Conservation (phyloP, 1,140 invertebrate species). For the Hyposmocoma kahamanoa region DNA sequence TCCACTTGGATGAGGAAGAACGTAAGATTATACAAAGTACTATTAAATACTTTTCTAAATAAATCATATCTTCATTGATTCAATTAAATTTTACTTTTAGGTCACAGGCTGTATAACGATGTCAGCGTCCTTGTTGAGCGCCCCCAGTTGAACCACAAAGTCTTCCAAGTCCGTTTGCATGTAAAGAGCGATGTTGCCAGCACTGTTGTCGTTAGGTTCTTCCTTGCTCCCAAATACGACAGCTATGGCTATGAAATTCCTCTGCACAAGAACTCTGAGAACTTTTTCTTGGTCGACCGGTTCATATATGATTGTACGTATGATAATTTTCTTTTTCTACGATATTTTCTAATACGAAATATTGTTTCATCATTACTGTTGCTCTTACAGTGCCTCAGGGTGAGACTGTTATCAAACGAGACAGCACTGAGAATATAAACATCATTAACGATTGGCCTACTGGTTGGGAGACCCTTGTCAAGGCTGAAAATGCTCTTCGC, state of each 20-base stretch:
- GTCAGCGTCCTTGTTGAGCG: constrained; percentile 61
- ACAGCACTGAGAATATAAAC: constrained; percentile 57
- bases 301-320: constrained; percentile 65
- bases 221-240: constrained; percentile 82
- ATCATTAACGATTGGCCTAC: constrained; percentile 55
- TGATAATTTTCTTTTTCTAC: background rate
- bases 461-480: constrained; percentile 54
- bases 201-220: constrained; percentile 75
- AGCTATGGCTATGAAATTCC: constrained; percentile 64
- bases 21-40: constrained; percentile 28
- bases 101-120: constrained; percentile 26
- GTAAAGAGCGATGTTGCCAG: constrained; percentile 41
- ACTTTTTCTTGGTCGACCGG: constrained; percentile 72
- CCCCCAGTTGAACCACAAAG: constrained; percentile 77
- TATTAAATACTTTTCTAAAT: background rate
- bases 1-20: constrained; percentile 44
- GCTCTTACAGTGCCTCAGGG: constrained; percentile 57
- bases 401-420: constrained; percentile 58
- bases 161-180: constrained; percentile 74
- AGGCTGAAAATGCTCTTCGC: constrained; percentile 50
- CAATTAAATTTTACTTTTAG: background rate
- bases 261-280: constrained; percentile 68
- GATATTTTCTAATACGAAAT: background rate
- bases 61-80: background rate
- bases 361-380: background rate